Percentiles rank a stretch among this genome's conserved stretches.
Evolutionary conservation across 2,113 vertebrate species (phyloP).

Genomic region (Caranx melampygus): DNA sequence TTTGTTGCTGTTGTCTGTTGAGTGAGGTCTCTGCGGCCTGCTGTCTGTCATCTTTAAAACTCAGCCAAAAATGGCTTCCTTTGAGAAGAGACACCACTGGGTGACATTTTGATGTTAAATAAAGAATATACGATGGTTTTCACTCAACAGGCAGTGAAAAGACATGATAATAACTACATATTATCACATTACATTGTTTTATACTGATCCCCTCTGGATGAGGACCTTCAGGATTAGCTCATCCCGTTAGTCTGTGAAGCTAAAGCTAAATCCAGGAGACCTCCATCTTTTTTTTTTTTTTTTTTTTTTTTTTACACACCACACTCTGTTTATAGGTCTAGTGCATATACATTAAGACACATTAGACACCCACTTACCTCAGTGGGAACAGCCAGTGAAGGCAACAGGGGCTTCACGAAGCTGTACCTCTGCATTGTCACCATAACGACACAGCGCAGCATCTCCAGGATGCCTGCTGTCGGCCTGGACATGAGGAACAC

Average conservation of each 20-base stretch:
- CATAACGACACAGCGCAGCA: constrained; percentile 84
- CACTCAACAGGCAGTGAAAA: not conserved
- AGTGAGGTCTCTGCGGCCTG: not conserved
- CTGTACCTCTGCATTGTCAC: constrained; percentile 74
- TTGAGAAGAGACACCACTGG: not conserved
- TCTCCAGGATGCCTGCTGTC: constrained; percentile 83
- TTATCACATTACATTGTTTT: too few species aligned
- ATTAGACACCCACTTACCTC: constrained; percentile 82
- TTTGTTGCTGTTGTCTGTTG: not conserved
- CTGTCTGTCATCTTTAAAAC: not conserved
- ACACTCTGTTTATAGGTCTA: not conserved
- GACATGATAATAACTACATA: too few species aligned
- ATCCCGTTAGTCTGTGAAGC: not conserved
- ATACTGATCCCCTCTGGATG: not conserved
- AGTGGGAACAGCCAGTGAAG: constrained; percentile 72
- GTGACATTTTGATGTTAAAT: not conserved
- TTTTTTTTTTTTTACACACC: not conserved
- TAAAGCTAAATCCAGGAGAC: not conserved
- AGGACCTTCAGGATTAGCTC: not conserved
- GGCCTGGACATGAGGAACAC: constrained; percentile 79
- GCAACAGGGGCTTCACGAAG: constrained; percentile 73
- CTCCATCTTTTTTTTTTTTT: not conserved
- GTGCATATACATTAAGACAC: not conserved
- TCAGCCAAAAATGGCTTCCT: not conserved
- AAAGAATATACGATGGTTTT: not conserved